These are phyloP conservation scores for Hirtodrosophila cameraria DNA, from an alignment of 2,888 invertebrate genomes.

Conservation along the genomic window DNA sequence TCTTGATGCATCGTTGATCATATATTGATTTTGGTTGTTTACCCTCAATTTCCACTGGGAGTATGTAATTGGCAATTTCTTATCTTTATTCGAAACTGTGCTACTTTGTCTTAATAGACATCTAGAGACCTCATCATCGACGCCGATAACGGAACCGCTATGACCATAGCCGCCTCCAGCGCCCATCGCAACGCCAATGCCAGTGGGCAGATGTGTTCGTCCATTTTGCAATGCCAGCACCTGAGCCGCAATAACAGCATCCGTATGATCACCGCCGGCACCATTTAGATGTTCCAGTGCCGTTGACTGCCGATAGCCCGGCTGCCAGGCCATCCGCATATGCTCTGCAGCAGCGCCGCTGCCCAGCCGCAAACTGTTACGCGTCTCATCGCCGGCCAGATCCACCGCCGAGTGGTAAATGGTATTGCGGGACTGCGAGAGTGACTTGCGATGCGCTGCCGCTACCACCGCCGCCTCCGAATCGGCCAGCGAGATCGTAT, in stretches of 20 bases:
- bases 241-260: conserved; percentile 77
- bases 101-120: conserved; percentile 84
- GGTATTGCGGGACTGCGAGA: conserved; percentile 86
- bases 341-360: conserved; percentile 45
- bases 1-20: conserved; percentile 39
- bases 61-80: conserved; percentile 86
- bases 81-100: conserved; percentile 83
- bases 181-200: conserved; percentile 58
- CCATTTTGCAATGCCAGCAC: conserved; percentile 77
- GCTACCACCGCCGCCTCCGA: conserved; percentile 83
- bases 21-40: conserved; percentile 73
- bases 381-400: conserved; percentile 82
- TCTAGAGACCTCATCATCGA: conserved; percentile 85
- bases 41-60: conserved; percentile 87
- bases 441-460: conserved; percentile 83
- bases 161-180: conserved; percentile 23
- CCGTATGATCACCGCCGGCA: conserved; percentile 57
- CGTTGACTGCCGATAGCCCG: conserved; percentile 80
- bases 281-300: conserved; percentile 82
- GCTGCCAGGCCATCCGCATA: conserved; percentile 62
- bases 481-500: conserved; percentile 83
- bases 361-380: conserved; percentile 70
- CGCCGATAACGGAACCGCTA: conserved; percentile 24
- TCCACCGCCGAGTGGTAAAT: conserved; percentile 87
- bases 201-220: conserved; percentile 62